Base-by-base conservation (phyloP, 2,888 invertebrate species). In the Kuschelorhynchus macadamiae region DNA sequence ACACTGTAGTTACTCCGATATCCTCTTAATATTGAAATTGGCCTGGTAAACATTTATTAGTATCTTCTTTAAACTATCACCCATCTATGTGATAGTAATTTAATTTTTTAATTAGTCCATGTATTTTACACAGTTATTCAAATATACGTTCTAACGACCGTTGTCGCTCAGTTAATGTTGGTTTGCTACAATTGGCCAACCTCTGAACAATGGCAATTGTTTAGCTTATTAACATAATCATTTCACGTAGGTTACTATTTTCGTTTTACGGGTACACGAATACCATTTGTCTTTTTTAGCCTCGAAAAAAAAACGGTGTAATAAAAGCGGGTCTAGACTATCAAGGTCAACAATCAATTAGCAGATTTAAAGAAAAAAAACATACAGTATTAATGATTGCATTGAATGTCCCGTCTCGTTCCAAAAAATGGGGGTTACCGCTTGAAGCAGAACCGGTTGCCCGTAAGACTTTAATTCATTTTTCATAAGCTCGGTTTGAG, bases 341-440 rank as follows among this genome's bases (percentile, higher is more conserved):
- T 62, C 70, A 70, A 70, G 70, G 70, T 60, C 70, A 42, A 46
- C 52, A 70, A 66, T 70, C 70, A 70, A 70, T 70, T 70, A 70
- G 49, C 66, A 66, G 59, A 70, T 66, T 65, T 66, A 56, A 49
- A 47, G 50, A 53, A 60, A n/a, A 49, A 44, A 66, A 63, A 53
- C 32, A 67, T 25, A 56, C 63, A 49, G 47, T 52, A 68, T 59
- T 63, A 68, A 63, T 68, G 63, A 47, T 67, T 68, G 68, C 68
- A 68, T 50, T 62, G 62, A 63, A 42, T 42, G 67, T 49, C 49
- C 49, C 30, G 67, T 50, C 67, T 55, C 62, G 67, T 63, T 63
- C 62, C 62, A 41, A 57, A 63, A 55, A 46, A 25, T 20, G 36
- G 53, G 36, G 21, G 53, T 53, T 41, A 36, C 53, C 59, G 59